Evolutionary conservation across 2,113 vertebrate genomes (phyloP).

Genomic region (Cisticola juncidis): DNA sequence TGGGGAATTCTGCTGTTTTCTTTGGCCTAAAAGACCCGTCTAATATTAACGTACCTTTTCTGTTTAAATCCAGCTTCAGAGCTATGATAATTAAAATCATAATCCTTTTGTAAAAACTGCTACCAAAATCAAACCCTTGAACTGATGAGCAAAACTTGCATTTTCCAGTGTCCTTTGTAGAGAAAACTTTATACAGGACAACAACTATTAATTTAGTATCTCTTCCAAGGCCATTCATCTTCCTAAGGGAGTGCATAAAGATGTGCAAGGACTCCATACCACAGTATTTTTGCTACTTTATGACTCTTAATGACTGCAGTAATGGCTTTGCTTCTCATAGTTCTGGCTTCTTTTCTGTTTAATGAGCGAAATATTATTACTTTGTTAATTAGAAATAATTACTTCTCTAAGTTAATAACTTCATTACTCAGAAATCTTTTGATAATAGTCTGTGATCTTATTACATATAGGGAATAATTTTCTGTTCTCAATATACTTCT

Average conservation of each 20-base stretch:
- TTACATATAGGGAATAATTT: neutral
- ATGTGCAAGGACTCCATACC: neutral
- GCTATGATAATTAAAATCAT: neutral
- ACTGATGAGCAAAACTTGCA: neutral
- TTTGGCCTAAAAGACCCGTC: conserved; percentile 27
- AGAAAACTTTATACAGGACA: neutral
- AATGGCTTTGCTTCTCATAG: neutral
- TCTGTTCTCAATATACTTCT: neutral
- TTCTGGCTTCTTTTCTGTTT: neutral
- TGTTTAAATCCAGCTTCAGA: conserved; percentile 39
- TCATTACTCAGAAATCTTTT: conserved; percentile 8
- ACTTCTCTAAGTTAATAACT: conserved; percentile 8
- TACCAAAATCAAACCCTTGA: neutral
- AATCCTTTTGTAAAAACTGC: neutral
- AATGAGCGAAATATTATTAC: conserved; percentile 27
- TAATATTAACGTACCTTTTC: conserved; percentile 20
- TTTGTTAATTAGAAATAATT: conserved; percentile 36
- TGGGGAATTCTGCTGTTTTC: conserved; percentile 16
- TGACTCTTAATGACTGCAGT: neutral
- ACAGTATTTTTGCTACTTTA: neutral
- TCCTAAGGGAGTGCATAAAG: conserved; percentile 4
- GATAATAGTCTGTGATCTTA: conserved; percentile 34
- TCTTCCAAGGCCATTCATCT: neutral
- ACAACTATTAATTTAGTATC: neutral
- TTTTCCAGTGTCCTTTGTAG: neutral